Percentiles rank a stretch among this genome's conserved stretches.
phyloP scores from a whole-genome alignment of 2,113 vertebrate genomes.

The Arothron firmamentum region DNA sequence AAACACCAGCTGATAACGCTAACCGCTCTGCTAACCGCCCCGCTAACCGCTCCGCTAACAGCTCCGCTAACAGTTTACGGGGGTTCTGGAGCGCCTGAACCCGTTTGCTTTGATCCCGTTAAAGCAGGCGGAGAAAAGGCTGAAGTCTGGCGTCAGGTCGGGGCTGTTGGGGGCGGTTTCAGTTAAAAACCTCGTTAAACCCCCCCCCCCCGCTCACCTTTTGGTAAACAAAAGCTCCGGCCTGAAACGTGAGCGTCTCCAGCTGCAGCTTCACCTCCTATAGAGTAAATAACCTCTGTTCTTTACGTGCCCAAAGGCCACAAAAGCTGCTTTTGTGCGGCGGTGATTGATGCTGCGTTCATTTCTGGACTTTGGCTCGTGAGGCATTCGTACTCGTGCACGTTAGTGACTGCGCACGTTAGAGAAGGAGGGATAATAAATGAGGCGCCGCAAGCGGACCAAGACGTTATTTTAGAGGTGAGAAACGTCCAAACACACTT shows the following conservation, averaged over 20 bases:
- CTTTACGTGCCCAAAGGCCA: not conserved
- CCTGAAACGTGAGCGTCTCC: no score
- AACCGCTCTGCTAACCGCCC: slow-evolving; percentile 46
- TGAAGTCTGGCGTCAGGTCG: no score
- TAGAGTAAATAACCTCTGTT: slow-evolving; percentile 16
- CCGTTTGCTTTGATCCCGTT: slow-evolving; percentile 56
- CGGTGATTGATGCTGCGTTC: slow-evolving; percentile 48
- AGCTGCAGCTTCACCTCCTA: not conserved
- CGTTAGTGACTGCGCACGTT: slow-evolving; percentile 1
- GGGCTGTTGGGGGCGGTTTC: no score
- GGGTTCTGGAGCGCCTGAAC: slow-evolving; percentile 34
- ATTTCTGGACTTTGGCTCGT: slow-evolving; percentile 29
- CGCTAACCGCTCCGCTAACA: no score
- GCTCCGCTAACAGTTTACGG: slow-evolving; percentile 57
- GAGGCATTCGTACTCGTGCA: slow-evolving; percentile 9
- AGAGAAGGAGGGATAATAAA: no score
- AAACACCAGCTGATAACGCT: slow-evolving; percentile 69
- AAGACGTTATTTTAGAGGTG: no score
- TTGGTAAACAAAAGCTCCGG: no score
- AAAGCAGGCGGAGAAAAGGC: slow-evolving; percentile 23
- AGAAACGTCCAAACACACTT: no score
- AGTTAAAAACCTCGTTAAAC: no score
- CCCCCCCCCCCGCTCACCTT: no score
- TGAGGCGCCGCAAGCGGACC: no score
- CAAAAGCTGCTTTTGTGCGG: slow-evolving; percentile 30